Percentiles rank a stretch among this genome's conserved stretches.
Conservation (phyloP, 2,888 invertebrate species). For the Anarsia innoxiella region DNA sequence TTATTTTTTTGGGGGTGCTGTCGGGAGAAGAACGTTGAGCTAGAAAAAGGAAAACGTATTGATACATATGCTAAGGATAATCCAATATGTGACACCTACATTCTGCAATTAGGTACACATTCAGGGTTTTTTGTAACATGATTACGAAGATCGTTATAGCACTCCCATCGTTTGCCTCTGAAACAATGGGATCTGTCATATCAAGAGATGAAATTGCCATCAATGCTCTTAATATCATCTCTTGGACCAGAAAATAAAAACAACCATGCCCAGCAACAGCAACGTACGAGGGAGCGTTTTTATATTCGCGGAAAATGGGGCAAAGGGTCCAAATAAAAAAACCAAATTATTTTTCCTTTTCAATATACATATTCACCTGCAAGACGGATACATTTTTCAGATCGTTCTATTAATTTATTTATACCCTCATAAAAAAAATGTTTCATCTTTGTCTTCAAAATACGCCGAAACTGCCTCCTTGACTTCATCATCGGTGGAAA, state of each 20-base stretch:
- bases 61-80: too few relatives aligned
- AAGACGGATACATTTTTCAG: neutral
- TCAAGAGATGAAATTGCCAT: too few relatives aligned
- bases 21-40: too few relatives aligned
- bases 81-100: too few relatives aligned
- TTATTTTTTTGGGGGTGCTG: too few relatives aligned
- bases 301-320: neutral
- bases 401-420: neutral
- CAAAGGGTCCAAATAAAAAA: neutral
- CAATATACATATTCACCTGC: neutral
- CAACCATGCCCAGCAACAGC: neutral
- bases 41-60: too few relatives aligned
- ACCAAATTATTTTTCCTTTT: neutral
- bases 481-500: neutral
- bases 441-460: neutral
- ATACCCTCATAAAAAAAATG: neutral
- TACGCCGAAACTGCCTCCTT: neutral
- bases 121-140: neutral
- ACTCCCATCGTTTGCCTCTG: conserved; percentile 3
- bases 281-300: neutral
- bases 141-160: conserved; percentile 1
- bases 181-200: conserved; percentile 1
- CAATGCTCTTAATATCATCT: conserved; percentile 1
- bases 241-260: neutral
- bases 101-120: conserved; percentile 5